Evolutionary conservation across 2,113 vertebrate species (phyloP), one percentile per base, ranked within the genome.

Genomic region (Sarotherodon lohbergeri): DNA sequence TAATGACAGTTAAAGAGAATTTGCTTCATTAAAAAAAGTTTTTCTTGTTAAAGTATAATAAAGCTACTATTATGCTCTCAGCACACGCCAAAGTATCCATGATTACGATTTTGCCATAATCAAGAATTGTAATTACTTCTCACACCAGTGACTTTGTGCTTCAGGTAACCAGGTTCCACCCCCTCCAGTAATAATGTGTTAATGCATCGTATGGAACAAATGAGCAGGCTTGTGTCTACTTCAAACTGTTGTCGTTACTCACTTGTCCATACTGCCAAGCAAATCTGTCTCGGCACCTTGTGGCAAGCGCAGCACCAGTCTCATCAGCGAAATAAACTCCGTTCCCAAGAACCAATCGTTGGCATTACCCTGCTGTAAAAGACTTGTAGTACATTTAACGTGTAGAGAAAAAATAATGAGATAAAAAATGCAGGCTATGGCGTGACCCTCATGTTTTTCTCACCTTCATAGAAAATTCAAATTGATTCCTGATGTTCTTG

Each of bases 401-500:
- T 11, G 55, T 29, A 29, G 5, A 56, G 46, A 17, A 34, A 5
- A 50, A 46, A 78, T 68, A 27, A 61, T 10, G 16, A 27, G 19
- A 52, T 39, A 4, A 68, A 17, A 63, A 32, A 80, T 11, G 17
- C 14, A 7, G 9, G 73, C 16, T 32, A 10, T 0, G 22, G 22
- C 13, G 0, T 73, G 68, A 48, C 14, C 27, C 6, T 46, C 13
- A 1, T 3, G 7, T 66, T 5, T 71, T 17, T 83, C 95, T 97
- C 95, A 99, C 99, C 98, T 92, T 97, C 87, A 97, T 92, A 0
- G 97, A 96, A 16, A 94, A 82, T 68, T 98, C 97, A 66, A 98
- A 96, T 90, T 99, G 97, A 93, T 97, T 98, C 95, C 96, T 98
- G 89, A 99, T 98, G 89, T 98, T 99, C 86, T 98, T 98, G 89